Evolutionary conservation across 2,888 invertebrate species (phyloP), one percentile per base, ranked within the genome.

Genomic region (Minunthozetes semirufus): DNA sequence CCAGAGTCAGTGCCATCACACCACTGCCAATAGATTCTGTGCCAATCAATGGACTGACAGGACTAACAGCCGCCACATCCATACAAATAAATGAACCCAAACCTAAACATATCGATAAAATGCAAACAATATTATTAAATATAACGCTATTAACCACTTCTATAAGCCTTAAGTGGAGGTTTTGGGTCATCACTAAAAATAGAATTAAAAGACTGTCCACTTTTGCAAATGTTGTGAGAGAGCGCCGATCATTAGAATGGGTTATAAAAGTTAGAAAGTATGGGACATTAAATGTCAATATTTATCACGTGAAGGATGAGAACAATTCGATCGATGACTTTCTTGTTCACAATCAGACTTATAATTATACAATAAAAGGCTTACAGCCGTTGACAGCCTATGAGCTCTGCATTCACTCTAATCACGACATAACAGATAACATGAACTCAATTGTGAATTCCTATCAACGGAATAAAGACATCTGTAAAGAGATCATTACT

Each of bases 41-140:
- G 56, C 22, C 56, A 25, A 13, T 56, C 22, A 56, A 56, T 25
- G 56, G 56, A 2, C n/a, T 56, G 19, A 56, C 68, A 1, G 46
- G 17, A n/a, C 25, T 68, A 17, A 68, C 68, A 68, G 68, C 68
- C 19, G 68, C 42, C 11, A 22, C 42, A 9, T 68, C 68, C 11
- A 68, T 68, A 33, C 38, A 68, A 68, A 68, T 68, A 38, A 68
- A 68, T 68, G 19, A 38, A 22, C 33, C 68, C 15, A 68, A 68
- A 42, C 68, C 68, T n/a, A 68, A 42, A 68, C 68, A 68, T 68
- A 68, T 68, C 38, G 68, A 68, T 42, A 68, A 38, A 29, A 11
- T 68, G 11, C 42, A 68, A 22, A 68, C 68, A 22, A 38, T 68
- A 4, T 46, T 68, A 42, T 29, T 68, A 22, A 68, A 68, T 42